A percentile compares a stretch with the other conserved stretches of the same genome.
Evolutionary conservation across 2,113 vertebrate genomes (phyloP).

Genomic region (Corvus moneduloides): DNA sequence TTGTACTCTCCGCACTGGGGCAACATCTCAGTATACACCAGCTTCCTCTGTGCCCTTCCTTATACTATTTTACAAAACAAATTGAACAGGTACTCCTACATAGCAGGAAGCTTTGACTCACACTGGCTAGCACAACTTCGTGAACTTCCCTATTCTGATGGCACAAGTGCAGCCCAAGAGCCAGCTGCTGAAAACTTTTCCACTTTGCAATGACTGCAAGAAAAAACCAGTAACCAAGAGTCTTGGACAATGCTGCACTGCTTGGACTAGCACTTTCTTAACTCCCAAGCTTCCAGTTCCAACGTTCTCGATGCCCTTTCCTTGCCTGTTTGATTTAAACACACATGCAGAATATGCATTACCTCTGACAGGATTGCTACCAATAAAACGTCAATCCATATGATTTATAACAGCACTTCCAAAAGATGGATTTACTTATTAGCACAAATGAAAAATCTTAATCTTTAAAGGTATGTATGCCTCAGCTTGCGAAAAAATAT

Average conservation of each 20-base stretch:
- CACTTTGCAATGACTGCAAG: background rate
- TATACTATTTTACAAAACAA: background rate
- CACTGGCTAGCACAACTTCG: background rate
- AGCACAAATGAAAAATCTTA: background rate
- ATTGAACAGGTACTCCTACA: background rate
- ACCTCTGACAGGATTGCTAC: background rate
- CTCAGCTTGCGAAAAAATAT: background rate
- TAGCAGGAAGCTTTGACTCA: background rate
- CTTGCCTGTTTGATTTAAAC: background rate
- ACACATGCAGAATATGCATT: background rate
- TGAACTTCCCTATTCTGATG: background rate
- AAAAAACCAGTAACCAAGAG: background rate
- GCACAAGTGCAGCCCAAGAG: background rate
- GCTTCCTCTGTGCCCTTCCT: background rate
- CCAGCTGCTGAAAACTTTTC: background rate
- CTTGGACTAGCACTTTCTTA: background rate
- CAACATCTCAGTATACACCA: background rate
- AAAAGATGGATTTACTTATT: background rate
- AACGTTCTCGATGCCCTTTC: background rate
- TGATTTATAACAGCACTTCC: background rate
- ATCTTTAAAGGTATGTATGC: background rate
- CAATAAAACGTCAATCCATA: background rate
- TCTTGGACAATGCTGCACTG: background rate
- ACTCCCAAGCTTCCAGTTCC: background rate
- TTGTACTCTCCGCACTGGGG: background rate